phyloP scores from a whole-genome alignment of 1,140 invertebrate genomes.

The Wiebesia pumilae region DNA sequence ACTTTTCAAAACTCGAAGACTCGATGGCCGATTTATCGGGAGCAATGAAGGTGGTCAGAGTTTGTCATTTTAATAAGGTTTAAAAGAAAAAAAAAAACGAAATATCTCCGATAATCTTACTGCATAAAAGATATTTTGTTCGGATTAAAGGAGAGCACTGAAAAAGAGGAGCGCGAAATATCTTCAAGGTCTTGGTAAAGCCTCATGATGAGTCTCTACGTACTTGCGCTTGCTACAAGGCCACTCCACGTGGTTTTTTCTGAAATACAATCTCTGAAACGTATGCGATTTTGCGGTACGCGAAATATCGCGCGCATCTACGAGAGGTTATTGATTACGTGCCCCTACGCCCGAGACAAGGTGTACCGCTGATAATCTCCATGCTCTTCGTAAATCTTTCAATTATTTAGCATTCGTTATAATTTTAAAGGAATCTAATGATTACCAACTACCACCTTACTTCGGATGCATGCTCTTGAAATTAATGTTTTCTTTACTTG shows the following conservation, averaged over 20 bases:
- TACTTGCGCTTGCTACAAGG: neutral
- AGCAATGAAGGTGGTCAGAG: neutral
- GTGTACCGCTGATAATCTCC: no score
- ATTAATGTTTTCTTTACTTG: no score
- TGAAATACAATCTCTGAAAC: neutral
- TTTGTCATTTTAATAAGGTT: neutral
- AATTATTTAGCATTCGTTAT: no score
- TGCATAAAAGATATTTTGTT: neutral
- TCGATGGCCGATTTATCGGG: no score
- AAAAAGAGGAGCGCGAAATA: constrained; percentile 16
- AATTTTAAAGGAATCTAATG: no score
- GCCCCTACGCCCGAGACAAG: no score
- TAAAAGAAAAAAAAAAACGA: neutral
- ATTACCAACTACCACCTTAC: no score
- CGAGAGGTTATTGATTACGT: no score
- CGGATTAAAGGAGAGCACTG: neutral
- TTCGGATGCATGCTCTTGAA: no score
- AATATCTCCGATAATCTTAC: neutral
- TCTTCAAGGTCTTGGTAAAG: constrained; percentile 28
- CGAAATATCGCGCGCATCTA: no score
- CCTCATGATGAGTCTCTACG: neutral
- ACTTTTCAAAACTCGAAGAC: no score
- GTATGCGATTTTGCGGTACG: neutral
- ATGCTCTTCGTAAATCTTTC: no score
- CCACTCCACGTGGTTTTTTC: neutral